Evolutionary conservation across 2,888 invertebrate species (phyloP).

Genomic region (Drosophila demipolita): DNA sequence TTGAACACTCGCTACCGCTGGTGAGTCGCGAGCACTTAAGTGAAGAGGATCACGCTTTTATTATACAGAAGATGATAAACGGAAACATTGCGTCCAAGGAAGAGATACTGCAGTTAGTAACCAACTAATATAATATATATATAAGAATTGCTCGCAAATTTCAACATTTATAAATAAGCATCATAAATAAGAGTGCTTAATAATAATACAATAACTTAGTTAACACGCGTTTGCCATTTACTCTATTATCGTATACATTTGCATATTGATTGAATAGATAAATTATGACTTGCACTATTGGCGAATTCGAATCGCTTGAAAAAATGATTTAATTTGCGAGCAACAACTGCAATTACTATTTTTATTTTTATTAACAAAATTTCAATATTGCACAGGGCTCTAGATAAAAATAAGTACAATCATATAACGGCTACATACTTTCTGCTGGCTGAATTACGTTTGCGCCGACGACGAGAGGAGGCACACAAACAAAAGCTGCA

Average conservation of each 20-base stretch:
- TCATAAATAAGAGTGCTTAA: neutral
- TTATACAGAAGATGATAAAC: constrained; percentile 98
- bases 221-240: neutral
- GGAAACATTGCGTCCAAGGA: constrained; percentile 98
- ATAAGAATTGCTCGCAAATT: neutral
- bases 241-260: neutral
- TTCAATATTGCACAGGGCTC: constrained; percentile 87
- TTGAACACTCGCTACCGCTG: constrained; percentile 89
- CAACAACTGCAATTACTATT: neutral
- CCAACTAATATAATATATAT: neutral
- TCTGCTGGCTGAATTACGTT: constrained; percentile 96
- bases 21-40: constrained; percentile 95
- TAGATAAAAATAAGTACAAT: constrained; percentile 98
- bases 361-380: neutral
- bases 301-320: neutral
- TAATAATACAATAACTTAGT: neutral
- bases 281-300: neutral
- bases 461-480: constrained; percentile 92
- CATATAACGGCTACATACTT: constrained; percentile 99
- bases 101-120: constrained; percentile 93
- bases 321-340: neutral
- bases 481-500: constrained; percentile 84
- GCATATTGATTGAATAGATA: neutral
- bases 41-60: constrained; percentile 95
- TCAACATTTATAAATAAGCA: neutral